Evolutionary conservation across 2,113 vertebrate genomes (phyloP), one percentile per base, ranked within the genome.

Genomic region (Panthera leo): DNA sequence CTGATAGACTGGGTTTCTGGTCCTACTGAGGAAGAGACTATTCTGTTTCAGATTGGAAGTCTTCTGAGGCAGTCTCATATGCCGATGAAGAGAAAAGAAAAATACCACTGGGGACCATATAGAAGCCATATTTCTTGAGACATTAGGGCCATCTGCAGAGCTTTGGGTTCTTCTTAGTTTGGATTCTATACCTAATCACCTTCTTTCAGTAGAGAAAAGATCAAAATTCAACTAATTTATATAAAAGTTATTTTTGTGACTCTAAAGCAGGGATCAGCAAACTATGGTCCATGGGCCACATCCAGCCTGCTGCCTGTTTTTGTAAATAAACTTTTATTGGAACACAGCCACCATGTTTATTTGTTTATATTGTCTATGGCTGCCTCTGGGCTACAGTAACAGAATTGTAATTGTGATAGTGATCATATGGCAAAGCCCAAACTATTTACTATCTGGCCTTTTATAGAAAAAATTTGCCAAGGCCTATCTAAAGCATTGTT

Each of bases 191-290:
- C 10, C 42, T 83, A 58, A 58, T 73, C 53, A 88, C 27, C 45
- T 83, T 85, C 73, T 94, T 88, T 95, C 16, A 83, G 13, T 83
- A 19, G 48, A 73, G 61, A 78, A 76, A 78, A 86, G 14, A 83
- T 71, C 16, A 85, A 67, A 95, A 45, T 83, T 86, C 14, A 82
- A 2, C 70, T 75, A 73, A 68, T 83, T 27, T 82, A 71, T 85
- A 91, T 94, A 65, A 89, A 85, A 86, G 18, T 42, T 85, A 25
- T 75, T 95, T 97, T 71, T 94, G 27, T 95, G 80, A 89, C 23
- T 84, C 48, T 96, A 61, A 92, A 85, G 29, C n/a, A 78, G 16
- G 2, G 10, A 34, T 73, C n/a, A 94, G 75, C n/a, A 89, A 88
- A 83, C 25, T 25, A 0, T 82, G 42, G 27, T 42, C 84, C 39